These are phyloP conservation scores for Tigriopus californicus DNA, from an alignment of 2,888 invertebrate genomes.

Conservation along the genomic window DNA sequence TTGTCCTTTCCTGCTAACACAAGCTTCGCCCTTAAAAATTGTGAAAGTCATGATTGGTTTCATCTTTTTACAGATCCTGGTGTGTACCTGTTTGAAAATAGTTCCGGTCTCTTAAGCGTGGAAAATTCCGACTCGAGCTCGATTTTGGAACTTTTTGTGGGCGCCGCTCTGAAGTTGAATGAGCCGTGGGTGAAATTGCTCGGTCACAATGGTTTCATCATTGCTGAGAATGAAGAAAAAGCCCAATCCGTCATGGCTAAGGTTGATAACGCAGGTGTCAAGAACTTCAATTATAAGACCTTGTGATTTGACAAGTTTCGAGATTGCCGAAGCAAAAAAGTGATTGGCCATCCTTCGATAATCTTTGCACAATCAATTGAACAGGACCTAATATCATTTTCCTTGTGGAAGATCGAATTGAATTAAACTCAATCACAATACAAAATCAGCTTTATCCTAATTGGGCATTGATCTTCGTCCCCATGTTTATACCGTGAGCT, in stretches of 20 bases:
- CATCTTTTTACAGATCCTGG: neutral
- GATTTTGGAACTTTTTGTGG: neutral
- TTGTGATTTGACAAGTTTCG: neutral
- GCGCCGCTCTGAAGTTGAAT: neutral
- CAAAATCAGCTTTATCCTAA: too few species aligned
- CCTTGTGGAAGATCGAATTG: too few species aligned
- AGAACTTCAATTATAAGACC: neutral
- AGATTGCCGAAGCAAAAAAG: too few species aligned
- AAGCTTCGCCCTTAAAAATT: too few species aligned
- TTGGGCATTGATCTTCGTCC: too few species aligned
- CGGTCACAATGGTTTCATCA: neutral
- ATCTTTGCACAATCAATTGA: too few species aligned
- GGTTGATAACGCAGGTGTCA: neutral
- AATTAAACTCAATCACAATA: too few species aligned
- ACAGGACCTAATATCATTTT: too few species aligned
- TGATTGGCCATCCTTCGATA: too few species aligned
- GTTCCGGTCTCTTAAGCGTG: neutral
- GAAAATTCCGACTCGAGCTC: neutral
- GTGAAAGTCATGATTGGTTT: too few species aligned
- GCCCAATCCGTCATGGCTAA: neutral
- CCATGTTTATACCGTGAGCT: too few species aligned
- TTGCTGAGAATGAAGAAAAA: neutral
- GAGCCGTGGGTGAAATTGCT: neutral
- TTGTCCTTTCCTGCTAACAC: too few species aligned
- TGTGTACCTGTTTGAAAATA: neutral